Evolutionary conservation across 2,888 invertebrate species (phyloP).

Genomic region (Thereva unica): DNA sequence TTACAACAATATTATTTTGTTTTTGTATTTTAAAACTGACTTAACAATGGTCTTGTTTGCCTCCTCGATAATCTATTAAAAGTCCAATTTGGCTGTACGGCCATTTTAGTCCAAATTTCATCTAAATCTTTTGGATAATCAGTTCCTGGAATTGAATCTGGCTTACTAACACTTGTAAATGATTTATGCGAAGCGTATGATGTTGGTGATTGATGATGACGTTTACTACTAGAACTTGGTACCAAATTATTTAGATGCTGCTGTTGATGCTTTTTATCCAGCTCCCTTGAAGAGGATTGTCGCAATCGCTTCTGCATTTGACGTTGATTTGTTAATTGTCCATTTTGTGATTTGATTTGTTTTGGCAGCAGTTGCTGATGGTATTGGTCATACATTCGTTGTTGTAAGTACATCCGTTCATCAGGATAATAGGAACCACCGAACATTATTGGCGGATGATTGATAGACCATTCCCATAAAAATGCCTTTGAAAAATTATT

Average conservation of each 20-base stretch:
- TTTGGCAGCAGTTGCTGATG: constrained; percentile 15
- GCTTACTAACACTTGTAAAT: constrained; percentile 41
- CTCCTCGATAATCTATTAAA: constrained; percentile 40
- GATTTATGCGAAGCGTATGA: constrained; percentile 44
- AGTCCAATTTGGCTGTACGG: constrained; percentile 45
- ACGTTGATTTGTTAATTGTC: background rate
- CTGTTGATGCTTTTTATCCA: constrained; percentile 2
- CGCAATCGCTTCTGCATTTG: background rate
- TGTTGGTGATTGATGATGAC: constrained; percentile 37
- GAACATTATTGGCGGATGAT: constrained; percentile 45
- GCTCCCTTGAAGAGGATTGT: background rate
- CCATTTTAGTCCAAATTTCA: constrained; percentile 44
- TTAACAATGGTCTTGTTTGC: constrained; percentile 27
- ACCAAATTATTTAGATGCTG: background rate
- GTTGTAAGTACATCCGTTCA: constrained; percentile 30
- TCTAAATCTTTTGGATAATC: constrained; percentile 44
- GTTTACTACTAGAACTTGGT: constrained; percentile 4
- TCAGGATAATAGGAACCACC: constrained; percentile 40
- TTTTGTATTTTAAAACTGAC: background rate
- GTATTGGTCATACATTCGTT: constrained; percentile 8
- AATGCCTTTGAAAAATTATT: constrained; percentile 41
- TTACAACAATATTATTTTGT: background rate
- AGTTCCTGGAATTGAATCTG: constrained; percentile 39
- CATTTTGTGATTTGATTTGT: background rate
- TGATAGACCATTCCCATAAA: constrained; percentile 48